Evolutionary conservation across 1,140 invertebrate species (phyloP).

Genomic region (Drosophila obscura): DNA sequence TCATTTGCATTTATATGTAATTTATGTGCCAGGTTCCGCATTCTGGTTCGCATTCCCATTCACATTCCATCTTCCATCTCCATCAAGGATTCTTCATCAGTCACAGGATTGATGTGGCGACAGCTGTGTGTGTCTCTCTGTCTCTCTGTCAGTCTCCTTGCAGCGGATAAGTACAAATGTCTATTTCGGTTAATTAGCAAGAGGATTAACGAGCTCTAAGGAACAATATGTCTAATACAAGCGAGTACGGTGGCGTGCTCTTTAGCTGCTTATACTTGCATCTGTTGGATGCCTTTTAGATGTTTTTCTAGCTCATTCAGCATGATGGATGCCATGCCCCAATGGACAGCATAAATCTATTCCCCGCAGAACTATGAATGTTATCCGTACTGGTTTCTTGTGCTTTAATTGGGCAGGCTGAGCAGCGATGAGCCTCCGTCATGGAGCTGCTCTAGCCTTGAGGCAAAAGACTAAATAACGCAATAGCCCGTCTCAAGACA

Average conservation of each 20-base stretch:
- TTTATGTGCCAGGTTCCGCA: constrained; percentile 40
- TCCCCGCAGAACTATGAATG: too few species aligned
- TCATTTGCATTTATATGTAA: constrained; percentile 55
- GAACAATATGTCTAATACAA: too few species aligned
- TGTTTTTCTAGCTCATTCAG: too few species aligned
- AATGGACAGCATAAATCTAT: too few species aligned
- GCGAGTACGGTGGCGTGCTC: neutral
- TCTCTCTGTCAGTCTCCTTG: neutral
- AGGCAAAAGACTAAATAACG: too few species aligned
- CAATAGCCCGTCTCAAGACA: too few species aligned
- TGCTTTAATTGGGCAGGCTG: too few species aligned
- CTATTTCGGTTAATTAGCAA: constrained; percentile 37
- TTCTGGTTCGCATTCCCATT: neutral
- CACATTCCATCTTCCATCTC: neutral
- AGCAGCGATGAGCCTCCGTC: too few species aligned
- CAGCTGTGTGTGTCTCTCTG: constrained; percentile 17
- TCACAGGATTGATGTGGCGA: constrained; percentile 29
- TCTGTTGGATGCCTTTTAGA: neutral
- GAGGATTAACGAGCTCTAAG: constrained; percentile 10
- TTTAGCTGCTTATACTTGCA: neutral
- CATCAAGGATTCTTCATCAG: too few species aligned
- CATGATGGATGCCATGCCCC: too few species aligned
- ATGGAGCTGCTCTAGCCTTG: too few species aligned
- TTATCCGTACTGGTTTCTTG: too few species aligned
- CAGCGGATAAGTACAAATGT: constrained; percentile 29